Base-by-base conservation (phyloP, 1,140 invertebrate species). In the Tetramorium parvispinum region DNA sequence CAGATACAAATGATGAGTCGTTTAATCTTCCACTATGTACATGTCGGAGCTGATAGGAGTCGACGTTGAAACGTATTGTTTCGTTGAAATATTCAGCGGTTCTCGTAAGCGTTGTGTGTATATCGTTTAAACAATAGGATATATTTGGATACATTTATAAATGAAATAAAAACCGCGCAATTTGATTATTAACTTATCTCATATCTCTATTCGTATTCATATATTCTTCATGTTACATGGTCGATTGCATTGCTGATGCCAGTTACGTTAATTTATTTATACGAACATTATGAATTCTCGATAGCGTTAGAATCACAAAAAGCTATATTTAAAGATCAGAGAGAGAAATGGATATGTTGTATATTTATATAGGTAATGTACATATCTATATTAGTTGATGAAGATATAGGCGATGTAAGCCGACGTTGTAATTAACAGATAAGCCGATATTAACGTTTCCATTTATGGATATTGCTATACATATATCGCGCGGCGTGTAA, bases 21-120 rank as follows among this genome's bases (percentile, higher is more conserved):
- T 51, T 82, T 82, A 57, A 82, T 82, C 49, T 73, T 32, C 7
- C 53, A 32, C 13, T 21, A n/a, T 46, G 37, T 59, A 27, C 40
- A 57, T 18, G 7, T 59, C 24, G 3, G 11, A 16, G 11, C 57
- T 53, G 51, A 82, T 82, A 49, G 18, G 13, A 82, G 8, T n/a
- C 13, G 65, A 68, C 18, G 32, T 81, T 43, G 51, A 68, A 81
- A 24, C 10, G 13, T 49, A 16, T 65, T 46, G 49, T 37, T 79
- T 78, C 21, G 37, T 82, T 46, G 73, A 82, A 81, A 57, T 46
- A 78, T 65, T 18, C 10, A 51, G 59, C 16, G 11, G 6, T 3
- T 78, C 16, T 6, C 43, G 5, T 32, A 78, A 78, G 18, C 32
- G 10, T 32, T 18, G 10, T 5, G 70, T 77, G 24, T 43, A 13